Percentiles rank a stretch among this genome's conserved stretches.
Conservation (phyloP, 1,140 invertebrate genomes). For the Bombus haemorrhoidalis region DNA sequence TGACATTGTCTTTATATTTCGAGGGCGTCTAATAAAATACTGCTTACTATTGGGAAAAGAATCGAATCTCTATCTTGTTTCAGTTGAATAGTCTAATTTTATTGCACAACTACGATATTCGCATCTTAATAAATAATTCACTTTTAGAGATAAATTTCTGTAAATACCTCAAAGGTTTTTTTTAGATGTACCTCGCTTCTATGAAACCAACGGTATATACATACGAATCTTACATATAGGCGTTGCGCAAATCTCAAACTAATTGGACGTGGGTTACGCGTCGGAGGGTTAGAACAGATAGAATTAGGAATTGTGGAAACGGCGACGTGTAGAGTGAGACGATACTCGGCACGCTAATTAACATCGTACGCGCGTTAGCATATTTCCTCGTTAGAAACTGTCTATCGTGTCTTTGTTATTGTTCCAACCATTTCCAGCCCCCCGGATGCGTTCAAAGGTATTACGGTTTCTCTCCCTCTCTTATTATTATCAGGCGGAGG, state of each 20-base stretch:
- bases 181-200: background rate
- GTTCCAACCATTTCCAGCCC: slow-evolving; percentile 22
- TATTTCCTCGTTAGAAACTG: slow-evolving; percentile 56
- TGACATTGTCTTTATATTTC: too few relatives aligned
- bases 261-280: slow-evolving; percentile 47
- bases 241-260: slow-evolving; percentile 23
- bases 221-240: background rate
- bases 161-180: background rate
- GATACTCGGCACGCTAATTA: slow-evolving; percentile 40
- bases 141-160: background rate
- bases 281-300: slow-evolving; percentile 44
- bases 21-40: too few relatives aligned
- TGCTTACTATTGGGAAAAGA: too few relatives aligned
- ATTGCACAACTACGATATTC: too few relatives aligned
- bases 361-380: slow-evolving; percentile 50
- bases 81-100: too few relatives aligned
- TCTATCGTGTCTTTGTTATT: slow-evolving; percentile 57
- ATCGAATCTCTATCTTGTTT: too few relatives aligned
- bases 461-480: slow-evolving; percentile 33
- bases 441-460: slow-evolving; percentile 50
- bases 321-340: slow-evolving; percentile 28
- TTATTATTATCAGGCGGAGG: slow-evolving; percentile 57
- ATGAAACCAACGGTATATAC: too few relatives aligned
- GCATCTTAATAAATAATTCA: too few relatives aligned
- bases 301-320: slow-evolving; percentile 64